Evolutionary conservation across 2,888 invertebrate species (phyloP).

Genomic region (Drosophila neonasuta): DNA sequence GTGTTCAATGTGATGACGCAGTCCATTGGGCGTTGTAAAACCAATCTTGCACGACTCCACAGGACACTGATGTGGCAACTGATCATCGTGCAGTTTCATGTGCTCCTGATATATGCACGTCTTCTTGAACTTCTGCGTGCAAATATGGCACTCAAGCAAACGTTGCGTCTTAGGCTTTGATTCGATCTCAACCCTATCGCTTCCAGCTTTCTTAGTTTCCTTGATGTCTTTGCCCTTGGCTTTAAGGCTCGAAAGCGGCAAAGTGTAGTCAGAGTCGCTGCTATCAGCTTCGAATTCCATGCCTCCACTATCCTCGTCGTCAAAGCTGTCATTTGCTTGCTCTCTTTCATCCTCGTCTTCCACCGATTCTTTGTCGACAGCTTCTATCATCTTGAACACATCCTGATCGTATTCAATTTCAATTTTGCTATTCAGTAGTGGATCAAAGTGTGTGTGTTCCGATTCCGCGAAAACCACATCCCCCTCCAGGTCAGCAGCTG

Average conservation of each 20-base stretch:
- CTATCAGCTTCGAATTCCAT: slow-evolving; percentile 57
- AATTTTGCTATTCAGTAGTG: slow-evolving; percentile 73
- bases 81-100: slow-evolving; percentile 79
- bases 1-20: slow-evolving; percentile 74
- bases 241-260: slow-evolving; percentile 63
- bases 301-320: slow-evolving; percentile 35
- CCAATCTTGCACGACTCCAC: slow-evolving; percentile 74
- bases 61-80: slow-evolving; percentile 76
- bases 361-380: slow-evolving; percentile 70
- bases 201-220: slow-evolving; percentile 15
- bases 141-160: slow-evolving; percentile 77
- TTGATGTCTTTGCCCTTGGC: slow-evolving; percentile 11
- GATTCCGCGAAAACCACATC: slow-evolving; percentile 59
- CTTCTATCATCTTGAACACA: slow-evolving; percentile 78
- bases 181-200: slow-evolving; percentile 25
- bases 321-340: slow-evolving; percentile 38
- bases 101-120: slow-evolving; percentile 74
- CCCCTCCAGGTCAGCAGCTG: background rate
- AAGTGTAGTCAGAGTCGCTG: slow-evolving; percentile 66
- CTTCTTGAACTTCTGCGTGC: slow-evolving; percentile 76
- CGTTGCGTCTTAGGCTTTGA: slow-evolving; percentile 50
- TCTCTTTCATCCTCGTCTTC: slow-evolving; percentile 37
- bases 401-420: slow-evolving; percentile 79
- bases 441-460: slow-evolving; percentile 73
- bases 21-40: slow-evolving; percentile 74